A percentile compares a stretch with the other conserved stretches of the same genome.
These are phyloP conservation scores for Ommatoiulus sabulosus DNA, from an alignment of 2,888 invertebrate genomes.

Conservation along the genomic window DNA sequence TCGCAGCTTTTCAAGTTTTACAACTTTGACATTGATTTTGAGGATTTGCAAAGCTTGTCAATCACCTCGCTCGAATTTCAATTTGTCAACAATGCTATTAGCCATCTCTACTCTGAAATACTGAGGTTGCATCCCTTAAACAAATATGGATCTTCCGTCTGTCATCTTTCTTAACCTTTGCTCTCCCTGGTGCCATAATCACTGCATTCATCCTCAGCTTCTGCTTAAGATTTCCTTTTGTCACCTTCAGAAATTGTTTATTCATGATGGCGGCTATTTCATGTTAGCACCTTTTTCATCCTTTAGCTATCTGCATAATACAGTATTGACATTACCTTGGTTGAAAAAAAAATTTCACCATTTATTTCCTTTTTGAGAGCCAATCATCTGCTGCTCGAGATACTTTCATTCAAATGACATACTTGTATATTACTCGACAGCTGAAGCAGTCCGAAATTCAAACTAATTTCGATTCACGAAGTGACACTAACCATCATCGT, in stretches of 20 bases:
- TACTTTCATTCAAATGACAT: background rate
- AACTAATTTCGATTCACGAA: too few relatives aligned
- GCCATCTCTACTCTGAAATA: background rate
- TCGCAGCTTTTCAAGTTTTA: conserved; percentile 36
- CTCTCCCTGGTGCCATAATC: background rate
- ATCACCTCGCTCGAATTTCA: conserved; percentile 24
- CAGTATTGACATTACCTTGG: background rate
- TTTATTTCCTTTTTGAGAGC: background rate
- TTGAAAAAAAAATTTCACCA: background rate
- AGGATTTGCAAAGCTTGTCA: conserved; percentile 5
- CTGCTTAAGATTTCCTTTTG: background rate
- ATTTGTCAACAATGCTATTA: conserved; percentile 36
- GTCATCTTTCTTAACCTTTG: background rate
- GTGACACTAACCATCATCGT: background rate
- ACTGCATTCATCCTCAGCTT: background rate
- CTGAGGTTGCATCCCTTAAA: conserved; percentile 30
- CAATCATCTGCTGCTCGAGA: too few relatives aligned
- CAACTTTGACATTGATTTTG: conserved; percentile 43
- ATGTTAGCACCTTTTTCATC: background rate
- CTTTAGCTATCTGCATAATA: too few relatives aligned
- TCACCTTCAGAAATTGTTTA: background rate
- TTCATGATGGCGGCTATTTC: background rate
- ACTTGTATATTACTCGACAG: too few relatives aligned
- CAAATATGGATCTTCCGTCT: background rate
- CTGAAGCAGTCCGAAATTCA: too few relatives aligned